Conservation (phyloP, 2,888 invertebrate species). For the Eupithecia dodoneata region DNA sequence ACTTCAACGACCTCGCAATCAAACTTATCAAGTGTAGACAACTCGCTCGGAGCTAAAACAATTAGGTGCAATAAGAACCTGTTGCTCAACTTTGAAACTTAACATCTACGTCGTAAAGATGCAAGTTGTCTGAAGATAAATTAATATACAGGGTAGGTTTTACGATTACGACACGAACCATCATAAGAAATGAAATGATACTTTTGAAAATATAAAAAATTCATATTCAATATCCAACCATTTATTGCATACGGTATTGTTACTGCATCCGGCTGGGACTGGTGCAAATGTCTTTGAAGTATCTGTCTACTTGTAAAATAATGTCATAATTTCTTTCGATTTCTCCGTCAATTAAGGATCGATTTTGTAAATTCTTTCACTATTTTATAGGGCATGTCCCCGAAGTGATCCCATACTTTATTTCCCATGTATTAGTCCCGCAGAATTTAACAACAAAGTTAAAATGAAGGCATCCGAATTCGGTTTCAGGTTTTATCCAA, state of each 20-base stretch:
- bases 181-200: not conserved
- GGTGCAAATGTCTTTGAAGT: not conserved
- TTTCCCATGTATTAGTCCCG: no score
- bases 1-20: conserved; percentile 33
- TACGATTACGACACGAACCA: not conserved
- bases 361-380: no score
- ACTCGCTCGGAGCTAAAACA: conserved; percentile 37
- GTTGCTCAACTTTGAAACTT: conserved; percentile 19
- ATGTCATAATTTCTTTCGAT: not conserved
- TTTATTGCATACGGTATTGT: not conserved
- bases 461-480: no score
- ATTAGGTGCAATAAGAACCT: conserved; percentile 25
- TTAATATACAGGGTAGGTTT: conserved; percentile 7
- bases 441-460: no score
- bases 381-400: no score
- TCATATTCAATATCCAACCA: not conserved
- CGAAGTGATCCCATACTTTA: no score
- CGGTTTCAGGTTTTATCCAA: no score
- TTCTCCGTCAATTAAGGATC: no score
- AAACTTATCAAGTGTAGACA: conserved; percentile 21
- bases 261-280: not conserved
- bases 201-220: not conserved
- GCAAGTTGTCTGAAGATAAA: conserved; percentile 16
- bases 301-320: not conserved
- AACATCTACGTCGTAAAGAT: conserved; percentile 18